Percentiles rank a stretch among this genome's conserved stretches.
Evolutionary conservation across 2,888 invertebrate species (phyloP).

Genomic region (Cephus pulcher): DNA sequence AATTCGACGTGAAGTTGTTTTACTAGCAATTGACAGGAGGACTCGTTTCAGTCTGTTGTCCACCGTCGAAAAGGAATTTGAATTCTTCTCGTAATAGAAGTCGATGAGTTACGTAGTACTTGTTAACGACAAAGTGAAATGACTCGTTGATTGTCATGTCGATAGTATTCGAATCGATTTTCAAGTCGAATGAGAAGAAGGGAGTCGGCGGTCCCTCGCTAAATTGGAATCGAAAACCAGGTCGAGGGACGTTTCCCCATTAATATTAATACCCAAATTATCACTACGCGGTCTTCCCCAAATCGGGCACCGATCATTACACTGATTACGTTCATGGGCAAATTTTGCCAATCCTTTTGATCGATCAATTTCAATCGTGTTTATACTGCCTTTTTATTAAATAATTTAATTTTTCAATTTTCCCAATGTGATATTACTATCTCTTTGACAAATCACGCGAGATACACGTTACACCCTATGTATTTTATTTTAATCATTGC

Average conservation of each 20-base stretch:
- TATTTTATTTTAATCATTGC: not conserved
- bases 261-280: constrained; percentile 20
- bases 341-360: not conserved
- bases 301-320: constrained; percentile 13
- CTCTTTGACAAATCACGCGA: not conserved
- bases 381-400: not conserved
- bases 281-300: constrained; percentile 10
- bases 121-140: not conserved
- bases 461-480: not conserved
- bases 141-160: not conserved
- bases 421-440: not conserved
- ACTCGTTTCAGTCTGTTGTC: not conserved
- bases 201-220: constrained; percentile 2
- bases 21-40: not conserved
- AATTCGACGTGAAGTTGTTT: not conserved
- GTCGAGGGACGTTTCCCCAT: constrained; percentile 13
- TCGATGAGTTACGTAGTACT: not conserved
- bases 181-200: not conserved
- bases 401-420: not conserved
- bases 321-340: not conserved
- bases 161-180: not conserved
- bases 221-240: not conserved
- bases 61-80: not conserved
- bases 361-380: not conserved
- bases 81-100: not conserved